These are phyloP conservation scores for Danionella cerebrum DNA, from an alignment of 2,113 vertebrate species.

Conservation along the genomic window DNA sequence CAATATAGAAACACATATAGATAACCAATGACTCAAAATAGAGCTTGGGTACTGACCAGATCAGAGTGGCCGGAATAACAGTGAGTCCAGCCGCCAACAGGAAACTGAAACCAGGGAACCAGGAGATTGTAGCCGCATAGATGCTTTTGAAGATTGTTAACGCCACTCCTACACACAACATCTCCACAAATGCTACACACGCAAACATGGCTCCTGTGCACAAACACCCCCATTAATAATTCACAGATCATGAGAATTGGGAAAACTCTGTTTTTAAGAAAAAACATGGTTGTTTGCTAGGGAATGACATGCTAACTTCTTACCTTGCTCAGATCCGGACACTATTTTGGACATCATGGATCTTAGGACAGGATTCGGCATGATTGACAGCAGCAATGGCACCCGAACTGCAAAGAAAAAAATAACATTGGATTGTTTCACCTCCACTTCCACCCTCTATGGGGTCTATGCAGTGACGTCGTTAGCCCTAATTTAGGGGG, in stretches of 20 bases:
- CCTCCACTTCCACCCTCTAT: no score
- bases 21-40: neutral
- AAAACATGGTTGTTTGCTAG: neutral
- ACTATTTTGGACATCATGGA: constrained; percentile 79
- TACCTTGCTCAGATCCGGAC: constrained; percentile 69
- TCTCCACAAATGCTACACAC: constrained; percentile 74
- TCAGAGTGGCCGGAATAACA: constrained; percentile 56
- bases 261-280: neutral
- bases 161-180: constrained; percentile 53
- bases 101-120: constrained; percentile 75
- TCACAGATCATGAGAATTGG: neutral
- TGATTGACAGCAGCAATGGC: constrained; percentile 58
- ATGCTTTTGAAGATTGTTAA: constrained; percentile 60
- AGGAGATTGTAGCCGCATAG: constrained; percentile 72
- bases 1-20: no score
- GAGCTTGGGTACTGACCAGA: constrained; percentile 26
- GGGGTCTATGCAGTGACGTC: no score
- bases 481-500: no score
- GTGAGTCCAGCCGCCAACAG: constrained; percentile 64
- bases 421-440: neutral
- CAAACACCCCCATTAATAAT: neutral
- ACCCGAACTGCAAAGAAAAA: constrained; percentile 60
- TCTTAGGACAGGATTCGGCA: constrained; percentile 72
- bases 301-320: constrained; percentile 20
- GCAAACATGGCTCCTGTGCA: constrained; percentile 69